A percentile compares a stretch with the other conserved stretches of the same genome.
Evolutionary conservation across 2,113 vertebrate species (phyloP).

Genomic region (Hepsetus odoe): DNA sequence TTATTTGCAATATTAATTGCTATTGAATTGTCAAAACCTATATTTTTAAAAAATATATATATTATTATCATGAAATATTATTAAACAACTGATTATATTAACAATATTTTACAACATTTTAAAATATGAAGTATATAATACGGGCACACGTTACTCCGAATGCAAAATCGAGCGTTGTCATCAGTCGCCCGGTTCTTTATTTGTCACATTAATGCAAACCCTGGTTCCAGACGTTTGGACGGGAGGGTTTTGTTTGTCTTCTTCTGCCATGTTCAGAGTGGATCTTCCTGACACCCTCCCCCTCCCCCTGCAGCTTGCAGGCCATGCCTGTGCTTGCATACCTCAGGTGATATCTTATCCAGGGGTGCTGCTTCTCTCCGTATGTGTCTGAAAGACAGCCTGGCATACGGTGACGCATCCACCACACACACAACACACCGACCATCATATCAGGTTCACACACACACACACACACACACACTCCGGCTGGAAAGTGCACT

Average conservation of each 20-base stretch:
- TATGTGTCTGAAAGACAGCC: slow-evolving; percentile 30
- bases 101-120: no score
- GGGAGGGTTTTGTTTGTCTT: neutral
- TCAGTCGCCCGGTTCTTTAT: no score
- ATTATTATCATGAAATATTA: no score
- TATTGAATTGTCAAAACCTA: no score
- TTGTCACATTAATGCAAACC: no score
- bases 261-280: neutral
- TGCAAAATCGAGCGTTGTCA: no score
- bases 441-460: slow-evolving; percentile 3
- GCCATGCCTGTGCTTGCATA: slow-evolving; percentile 14
- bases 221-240: no score
- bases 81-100: no score
- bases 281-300: neutral
- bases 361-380: slow-evolving; percentile 19
- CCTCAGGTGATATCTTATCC: slow-evolving; percentile 35
- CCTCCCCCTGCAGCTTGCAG: neutral
- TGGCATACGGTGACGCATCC: slow-evolving; percentile 33
- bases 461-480: neutral
- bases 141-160: no score
- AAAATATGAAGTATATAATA: no score
- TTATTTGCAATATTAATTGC: no score
- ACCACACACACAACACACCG: slow-evolving; percentile 12
- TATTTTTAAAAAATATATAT: no score
- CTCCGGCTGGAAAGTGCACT: neutral